Base-by-base conservation (phyloP, 53 echinoderm and acorn worm genomes). In the Astropecten irregularis region DNA sequence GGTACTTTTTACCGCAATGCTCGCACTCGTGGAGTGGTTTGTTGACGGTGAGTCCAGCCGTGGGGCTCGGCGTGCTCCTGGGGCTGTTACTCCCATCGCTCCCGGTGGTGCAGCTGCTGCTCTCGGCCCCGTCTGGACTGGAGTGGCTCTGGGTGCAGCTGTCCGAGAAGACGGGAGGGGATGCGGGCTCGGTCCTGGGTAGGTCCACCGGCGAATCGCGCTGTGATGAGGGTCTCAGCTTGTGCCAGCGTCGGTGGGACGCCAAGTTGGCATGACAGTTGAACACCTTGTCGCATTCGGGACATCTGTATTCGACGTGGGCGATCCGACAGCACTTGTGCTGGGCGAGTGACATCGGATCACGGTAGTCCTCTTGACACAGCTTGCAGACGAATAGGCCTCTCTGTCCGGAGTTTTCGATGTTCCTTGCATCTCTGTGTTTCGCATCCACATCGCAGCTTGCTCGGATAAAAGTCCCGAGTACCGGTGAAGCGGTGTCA, bases 171-270 rank as follows among this genome's bases (percentile, higher is more conserved):
- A 70, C 22, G 69, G 64, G 29, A 69, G 49, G 38, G 82, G 67
- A 49, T 6, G 6, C 11, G 42, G 42, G 42, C 42, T 6, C 6
- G 6, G 42, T 42, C 42, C 42, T 6, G 42, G 42, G 42, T n/a
- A n/a, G n/a, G n/a, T n/a, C n/a, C 42, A 11, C 6, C 6, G 42
- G 42, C 42, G 42, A 42, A 42, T 42, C 42, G 9, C 58, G 53
- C 49, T 81, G 68, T 19, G 32, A 50, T 23, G 62, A 62, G 18
- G 99, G 90, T 69, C 88, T 90, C 2, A 91, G 99, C 86, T 99
- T 99, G 83, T 99, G 99, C 99, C 99, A 99, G 19, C 99, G 94
- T 8, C 99, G 99, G 82, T 99, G 99, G 2, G 99, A 99, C 2
- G 99, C 99, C 30, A 99, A 51, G 47, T 99, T 99, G 27, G 99